phyloP scores from a whole-genome alignment of 2,113 vertebrate genomes.

The Vidua macroura region DNA sequence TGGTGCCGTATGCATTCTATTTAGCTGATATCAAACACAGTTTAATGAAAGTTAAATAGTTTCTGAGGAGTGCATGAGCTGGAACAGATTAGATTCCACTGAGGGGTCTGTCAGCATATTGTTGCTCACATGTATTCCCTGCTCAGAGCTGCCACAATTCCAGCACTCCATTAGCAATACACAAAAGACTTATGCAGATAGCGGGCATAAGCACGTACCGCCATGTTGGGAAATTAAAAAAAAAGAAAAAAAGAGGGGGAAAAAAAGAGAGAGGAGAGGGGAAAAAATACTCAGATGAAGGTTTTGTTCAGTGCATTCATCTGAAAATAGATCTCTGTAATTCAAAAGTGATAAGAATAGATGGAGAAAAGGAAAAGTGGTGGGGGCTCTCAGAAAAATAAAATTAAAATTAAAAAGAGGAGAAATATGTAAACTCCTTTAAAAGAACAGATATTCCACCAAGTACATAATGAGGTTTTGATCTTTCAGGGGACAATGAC shows the following conservation, averaged over 20 bases:
- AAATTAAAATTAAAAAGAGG: background rate
- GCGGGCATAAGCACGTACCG: constrained; percentile 77
- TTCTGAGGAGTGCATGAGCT: constrained; percentile 89
- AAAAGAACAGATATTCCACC: constrained; percentile 52
- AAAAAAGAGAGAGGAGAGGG: background rate
- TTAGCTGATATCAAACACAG: constrained; percentile 92
- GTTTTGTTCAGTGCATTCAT: constrained; percentile 80
- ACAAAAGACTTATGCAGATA: constrained; percentile 90
- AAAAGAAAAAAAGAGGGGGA: background rate
- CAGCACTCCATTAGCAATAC: constrained; percentile 88
- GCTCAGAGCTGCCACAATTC: constrained; percentile 84
- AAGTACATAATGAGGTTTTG: constrained; percentile 67
- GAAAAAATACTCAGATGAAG: constrained; percentile 59
- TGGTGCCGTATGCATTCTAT: constrained; percentile 87
- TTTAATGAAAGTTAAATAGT: constrained; percentile 95
- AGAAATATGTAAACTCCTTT: constrained; percentile 78
- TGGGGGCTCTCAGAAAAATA: constrained; percentile 66
- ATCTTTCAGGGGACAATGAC: constrained; percentile 72
- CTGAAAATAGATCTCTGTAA: constrained; percentile 90
- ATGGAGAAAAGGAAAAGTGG: constrained; percentile 80
- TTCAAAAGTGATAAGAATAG: constrained; percentile 85
- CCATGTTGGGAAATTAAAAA: constrained; percentile 82
- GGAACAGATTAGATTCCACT: constrained; percentile 91
- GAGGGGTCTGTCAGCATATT: constrained; percentile 89
- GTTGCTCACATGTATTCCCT: constrained; percentile 85